Evolutionary conservation across 2,113 vertebrate genomes (phyloP).

Genomic region (Semnornis frantzii): DNA sequence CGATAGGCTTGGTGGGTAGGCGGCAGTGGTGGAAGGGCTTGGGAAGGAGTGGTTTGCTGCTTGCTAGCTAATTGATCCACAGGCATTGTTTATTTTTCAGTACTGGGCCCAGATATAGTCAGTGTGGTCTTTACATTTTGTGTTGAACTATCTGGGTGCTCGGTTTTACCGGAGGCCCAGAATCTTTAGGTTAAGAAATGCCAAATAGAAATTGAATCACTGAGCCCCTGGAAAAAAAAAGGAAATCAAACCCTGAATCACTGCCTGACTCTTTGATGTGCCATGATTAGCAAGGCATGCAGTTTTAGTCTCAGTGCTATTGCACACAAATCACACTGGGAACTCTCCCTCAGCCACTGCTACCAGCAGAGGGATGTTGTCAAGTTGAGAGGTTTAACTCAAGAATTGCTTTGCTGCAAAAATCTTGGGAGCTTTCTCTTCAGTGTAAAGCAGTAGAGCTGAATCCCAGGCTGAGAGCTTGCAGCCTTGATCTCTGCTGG

Average conservation of each 20-base stretch:
- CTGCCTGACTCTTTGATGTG: not conserved
- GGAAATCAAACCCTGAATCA: not conserved
- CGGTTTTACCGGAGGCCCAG: not conserved
- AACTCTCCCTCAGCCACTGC: not conserved
- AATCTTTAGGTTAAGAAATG: not conserved
- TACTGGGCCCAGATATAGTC: not conserved
- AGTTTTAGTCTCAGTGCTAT: not conserved
- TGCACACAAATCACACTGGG: not conserved
- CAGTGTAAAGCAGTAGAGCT: not conserved
- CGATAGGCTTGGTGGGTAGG: fast-evolving
- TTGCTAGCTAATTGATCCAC: not conserved
- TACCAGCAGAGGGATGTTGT: not conserved
- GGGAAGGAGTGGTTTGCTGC: not conserved
- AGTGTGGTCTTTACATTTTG: not conserved
- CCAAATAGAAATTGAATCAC: not conserved
- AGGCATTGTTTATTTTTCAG: not conserved
- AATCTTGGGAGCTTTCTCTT: not conserved
- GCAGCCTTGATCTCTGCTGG: not conserved
- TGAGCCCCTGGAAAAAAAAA: not conserved
- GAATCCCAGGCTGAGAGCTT: not conserved
- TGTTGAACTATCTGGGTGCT: not conserved
- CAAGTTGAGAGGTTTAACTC: not conserved
- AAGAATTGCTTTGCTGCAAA: not conserved
- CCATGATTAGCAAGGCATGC: not conserved
- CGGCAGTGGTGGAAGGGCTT: not conserved